Conservation (phyloP, 2,113 vertebrate species). For the Mesocricetus auratus region DNA sequence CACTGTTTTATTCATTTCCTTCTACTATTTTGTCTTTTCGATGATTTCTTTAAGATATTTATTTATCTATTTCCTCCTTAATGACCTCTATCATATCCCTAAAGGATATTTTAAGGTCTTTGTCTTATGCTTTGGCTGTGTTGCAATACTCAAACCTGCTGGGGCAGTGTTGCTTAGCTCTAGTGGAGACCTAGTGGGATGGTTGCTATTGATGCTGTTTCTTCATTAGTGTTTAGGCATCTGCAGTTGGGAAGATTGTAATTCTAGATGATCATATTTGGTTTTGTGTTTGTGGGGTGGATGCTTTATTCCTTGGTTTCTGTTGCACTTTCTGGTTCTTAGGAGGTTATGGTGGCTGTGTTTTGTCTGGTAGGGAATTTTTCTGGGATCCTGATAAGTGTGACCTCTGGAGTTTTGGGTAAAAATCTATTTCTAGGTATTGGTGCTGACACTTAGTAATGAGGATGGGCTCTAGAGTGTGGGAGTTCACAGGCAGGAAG, state of each 20-base stretch:
- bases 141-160: background rate
- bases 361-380: background rate
- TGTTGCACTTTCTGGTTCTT: background rate
- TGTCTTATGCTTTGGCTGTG: background rate
- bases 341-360: background rate
- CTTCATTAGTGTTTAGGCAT: background rate
- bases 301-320: background rate
- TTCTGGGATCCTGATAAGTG: background rate
- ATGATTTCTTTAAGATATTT: background rate
- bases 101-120: background rate
- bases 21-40: background rate
- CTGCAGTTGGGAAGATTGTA: background rate
- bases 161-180: background rate
- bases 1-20: background rate
- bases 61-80: background rate
- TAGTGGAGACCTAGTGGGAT: background rate
- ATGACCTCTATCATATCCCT: background rate
- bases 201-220: background rate
- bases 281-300: background rate
- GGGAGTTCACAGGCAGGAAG: background rate
- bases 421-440: background rate
- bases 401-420: background rate
- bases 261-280: background rate
- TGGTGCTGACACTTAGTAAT: background rate
- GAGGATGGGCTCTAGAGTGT: background rate